phyloP scores from a whole-genome alignment of 2,113 vertebrate genomes.

The Rallus limicola region DNA sequence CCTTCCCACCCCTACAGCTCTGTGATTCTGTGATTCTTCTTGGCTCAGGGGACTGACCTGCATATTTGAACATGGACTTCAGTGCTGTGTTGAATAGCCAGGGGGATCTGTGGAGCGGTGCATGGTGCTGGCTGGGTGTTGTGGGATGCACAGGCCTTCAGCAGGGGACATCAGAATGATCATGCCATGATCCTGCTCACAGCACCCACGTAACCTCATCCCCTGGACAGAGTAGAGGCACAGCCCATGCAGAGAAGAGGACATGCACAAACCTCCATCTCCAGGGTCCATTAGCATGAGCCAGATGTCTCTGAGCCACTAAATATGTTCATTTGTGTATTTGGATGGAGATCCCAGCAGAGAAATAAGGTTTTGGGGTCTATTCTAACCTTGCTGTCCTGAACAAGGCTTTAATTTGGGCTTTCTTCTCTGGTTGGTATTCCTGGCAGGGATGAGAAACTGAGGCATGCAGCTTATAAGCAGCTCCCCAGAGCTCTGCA shows the following conservation, averaged over 20 bases:
- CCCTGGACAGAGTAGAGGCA: neutral
- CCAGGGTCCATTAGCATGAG: rapidly evolving
- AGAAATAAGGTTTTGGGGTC: neutral
- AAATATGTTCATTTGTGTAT: neutral
- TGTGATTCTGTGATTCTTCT: neutral
- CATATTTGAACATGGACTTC: rapidly evolving
- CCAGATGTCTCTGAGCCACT: rapidly evolving
- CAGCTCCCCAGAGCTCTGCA: neutral
- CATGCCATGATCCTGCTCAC: rapidly evolving
- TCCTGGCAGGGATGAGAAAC: neutral
- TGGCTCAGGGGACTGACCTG: neutral
- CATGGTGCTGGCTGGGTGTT: neutral
- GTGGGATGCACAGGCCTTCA: too few relatives aligned
- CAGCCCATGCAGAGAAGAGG: neutral
- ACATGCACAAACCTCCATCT: neutral
- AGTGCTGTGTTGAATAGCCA: rapidly evolving
- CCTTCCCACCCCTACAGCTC: too few relatives aligned
- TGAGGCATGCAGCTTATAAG: neutral
- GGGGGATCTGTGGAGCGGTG: rapidly evolving
- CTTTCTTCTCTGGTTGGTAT: neutral
- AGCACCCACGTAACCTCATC: rapidly evolving
- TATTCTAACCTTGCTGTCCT: neutral
- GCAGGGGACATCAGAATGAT: too few relatives aligned
- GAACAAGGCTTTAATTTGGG: neutral
- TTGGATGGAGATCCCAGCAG: neutral